phyloP scores from a whole-genome alignment of 2,797 vertebrate species.

The Euphonia xanthogaster region DNA sequence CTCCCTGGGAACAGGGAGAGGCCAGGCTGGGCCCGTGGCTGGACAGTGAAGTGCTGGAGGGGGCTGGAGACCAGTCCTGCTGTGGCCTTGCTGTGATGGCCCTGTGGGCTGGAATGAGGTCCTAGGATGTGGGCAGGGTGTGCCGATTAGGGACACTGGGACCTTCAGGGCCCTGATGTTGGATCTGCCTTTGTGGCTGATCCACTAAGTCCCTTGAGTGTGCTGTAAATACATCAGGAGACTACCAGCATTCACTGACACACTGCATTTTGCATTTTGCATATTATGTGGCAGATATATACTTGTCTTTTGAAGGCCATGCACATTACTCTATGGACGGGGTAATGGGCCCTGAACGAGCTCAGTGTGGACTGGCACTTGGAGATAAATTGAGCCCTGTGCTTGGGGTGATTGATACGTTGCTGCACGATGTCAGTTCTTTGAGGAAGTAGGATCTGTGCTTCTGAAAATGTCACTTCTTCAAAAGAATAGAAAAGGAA shows the following conservation, averaged over 20 bases:
- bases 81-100: background rate
- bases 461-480: background rate
- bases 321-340: background rate
- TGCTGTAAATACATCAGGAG: background rate
- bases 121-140: background rate
- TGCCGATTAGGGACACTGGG: rapidly evolving
- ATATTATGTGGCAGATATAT: background rate
- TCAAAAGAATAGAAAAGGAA: background rate
- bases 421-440: background rate
- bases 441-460: background rate
- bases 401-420: background rate
- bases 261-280: background rate
- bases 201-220: background rate
- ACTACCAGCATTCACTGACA: background rate
- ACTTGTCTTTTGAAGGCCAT: background rate
- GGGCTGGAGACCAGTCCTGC: background rate
- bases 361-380: background rate
- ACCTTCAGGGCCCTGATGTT: background rate
- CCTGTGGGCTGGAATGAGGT: background rate
- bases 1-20: background rate
- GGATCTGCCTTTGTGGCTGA: background rate
- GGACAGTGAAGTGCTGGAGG: background rate
- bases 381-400: background rate
- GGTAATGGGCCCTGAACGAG: background rate
- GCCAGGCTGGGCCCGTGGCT: rapidly evolving